Evolutionary conservation across 2,113 vertebrate species (phyloP), one percentile per base, ranked within the genome.

Genomic region (Hyperopisus bebe): DNA sequence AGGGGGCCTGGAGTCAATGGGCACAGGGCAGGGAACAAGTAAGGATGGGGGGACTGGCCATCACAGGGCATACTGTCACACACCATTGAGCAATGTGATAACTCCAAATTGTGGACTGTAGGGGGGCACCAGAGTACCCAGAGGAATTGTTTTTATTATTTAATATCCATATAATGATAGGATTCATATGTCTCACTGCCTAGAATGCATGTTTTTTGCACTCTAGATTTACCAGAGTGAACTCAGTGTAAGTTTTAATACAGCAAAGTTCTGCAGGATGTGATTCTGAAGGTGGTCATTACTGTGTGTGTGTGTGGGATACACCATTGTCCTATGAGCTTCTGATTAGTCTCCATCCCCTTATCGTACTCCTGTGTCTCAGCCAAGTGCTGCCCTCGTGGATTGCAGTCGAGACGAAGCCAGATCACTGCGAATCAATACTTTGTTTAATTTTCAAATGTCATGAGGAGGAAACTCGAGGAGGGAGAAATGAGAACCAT

Each of bases 371-470:
- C 15, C 3, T 46, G 39, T 7, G 24, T 66, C 62, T 27, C 62
- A 66, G 62, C 62, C n/a, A n/a, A 58, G 53, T 42, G 51, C 50
- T 35, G 15, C 31, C 39, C 13, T 44, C 48, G 35, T 39, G 17
- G 82, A n/a, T 35, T n/a, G 44, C 24, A 44, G 8, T 27, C n/a
- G 11, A 3, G 21, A 27, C 10, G 3, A 70, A 44, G 53, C 53
- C 11, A n/a, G 53, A 19, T 21, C 55, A 66, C 55, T 47, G 39
- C 55, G 11, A 58, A 70, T 66, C 87, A 42, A 47, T 88, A 5
- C 39, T 66, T 21, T 47, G 31, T 88, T 88, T 88, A 66, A 46
- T 35, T 62, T 88, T 66, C 55, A 55, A 46, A 66, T 70, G 87
- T 55, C 8, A 11, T 39, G 39, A 15, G 24, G 42, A 62, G 87